Conservation (phyloP, 2,797 vertebrate species). For the Nothura maculosa region DNA sequence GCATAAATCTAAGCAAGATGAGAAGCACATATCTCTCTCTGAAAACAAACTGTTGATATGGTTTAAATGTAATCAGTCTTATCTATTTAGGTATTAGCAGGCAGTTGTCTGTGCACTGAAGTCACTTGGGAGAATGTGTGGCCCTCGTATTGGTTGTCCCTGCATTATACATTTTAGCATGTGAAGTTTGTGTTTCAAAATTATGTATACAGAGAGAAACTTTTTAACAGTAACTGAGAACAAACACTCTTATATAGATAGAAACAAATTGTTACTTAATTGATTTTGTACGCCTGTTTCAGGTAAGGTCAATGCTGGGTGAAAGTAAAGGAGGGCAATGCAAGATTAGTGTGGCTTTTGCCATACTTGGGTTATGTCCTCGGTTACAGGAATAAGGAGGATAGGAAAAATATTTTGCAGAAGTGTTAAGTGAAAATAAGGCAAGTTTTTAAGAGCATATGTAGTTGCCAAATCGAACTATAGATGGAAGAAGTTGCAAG, state of each 20-base stretch:
- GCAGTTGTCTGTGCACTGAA: background rate
- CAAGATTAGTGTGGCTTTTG: background rate
- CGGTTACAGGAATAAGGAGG: background rate
- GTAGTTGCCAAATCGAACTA: background rate
- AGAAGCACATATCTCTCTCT: background rate
- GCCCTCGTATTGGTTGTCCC: background rate
- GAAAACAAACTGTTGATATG: background rate
- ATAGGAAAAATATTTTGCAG: background rate
- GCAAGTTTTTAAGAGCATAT: background rate
- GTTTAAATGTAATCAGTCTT: background rate
- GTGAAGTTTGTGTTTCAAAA: background rate
- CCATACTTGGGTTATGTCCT: background rate
- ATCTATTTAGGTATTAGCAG: background rate
- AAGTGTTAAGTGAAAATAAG: background rate
- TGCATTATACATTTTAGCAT: background rate
- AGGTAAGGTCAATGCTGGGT: background rate
- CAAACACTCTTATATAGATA: background rate
- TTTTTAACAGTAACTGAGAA: background rate
- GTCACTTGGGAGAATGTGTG: background rate
- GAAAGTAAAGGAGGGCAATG: background rate
- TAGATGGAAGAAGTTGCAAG: background rate
- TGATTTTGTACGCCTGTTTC: background rate
- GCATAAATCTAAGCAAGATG: background rate
- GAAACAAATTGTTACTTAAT: background rate
- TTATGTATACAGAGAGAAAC: rapidly evolving